Evolutionary conservation across 2,113 vertebrate genomes (phyloP).

Genomic region (Chlorocebus sabaeus): DNA sequence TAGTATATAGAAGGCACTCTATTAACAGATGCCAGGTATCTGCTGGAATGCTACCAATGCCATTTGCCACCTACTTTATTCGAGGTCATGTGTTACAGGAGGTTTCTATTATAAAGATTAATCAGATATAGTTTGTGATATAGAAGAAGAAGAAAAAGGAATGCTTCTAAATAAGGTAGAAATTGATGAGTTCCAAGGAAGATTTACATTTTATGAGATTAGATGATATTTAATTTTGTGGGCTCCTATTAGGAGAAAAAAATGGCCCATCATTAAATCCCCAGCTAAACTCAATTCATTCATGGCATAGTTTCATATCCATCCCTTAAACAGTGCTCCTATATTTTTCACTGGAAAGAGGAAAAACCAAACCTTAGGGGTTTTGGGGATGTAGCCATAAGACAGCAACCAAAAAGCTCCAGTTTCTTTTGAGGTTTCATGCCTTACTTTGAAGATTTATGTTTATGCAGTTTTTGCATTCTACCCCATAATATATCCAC

Average conservation of each 20-base stretch:
- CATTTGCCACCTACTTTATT: neutral
- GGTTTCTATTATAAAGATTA: neutral
- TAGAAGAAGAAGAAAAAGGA: neutral
- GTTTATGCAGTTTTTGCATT: neutral
- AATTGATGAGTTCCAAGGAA: neutral
- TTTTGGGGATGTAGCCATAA: neutral
- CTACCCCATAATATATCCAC: neutral
- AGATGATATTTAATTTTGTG: neutral
- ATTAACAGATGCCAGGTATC: neutral
- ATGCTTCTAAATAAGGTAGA: neutral
- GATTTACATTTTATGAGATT: neutral
- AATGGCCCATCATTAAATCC: neutral
- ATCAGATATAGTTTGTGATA: neutral
- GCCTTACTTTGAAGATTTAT: slow-evolving; percentile 1
- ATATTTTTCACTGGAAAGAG: neutral
- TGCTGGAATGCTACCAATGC: neutral
- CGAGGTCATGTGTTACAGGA: neutral
- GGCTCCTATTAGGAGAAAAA: neutral
- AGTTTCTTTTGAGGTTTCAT: neutral
- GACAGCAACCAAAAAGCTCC: neutral
- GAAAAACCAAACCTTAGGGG: neutral
- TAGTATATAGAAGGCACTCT: neutral
- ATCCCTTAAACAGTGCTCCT: neutral
- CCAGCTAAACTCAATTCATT: neutral
- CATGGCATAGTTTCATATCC: neutral